phyloP scores from a whole-genome alignment of 2,888 invertebrate species.

The Nymphalis polychloros region DNA sequence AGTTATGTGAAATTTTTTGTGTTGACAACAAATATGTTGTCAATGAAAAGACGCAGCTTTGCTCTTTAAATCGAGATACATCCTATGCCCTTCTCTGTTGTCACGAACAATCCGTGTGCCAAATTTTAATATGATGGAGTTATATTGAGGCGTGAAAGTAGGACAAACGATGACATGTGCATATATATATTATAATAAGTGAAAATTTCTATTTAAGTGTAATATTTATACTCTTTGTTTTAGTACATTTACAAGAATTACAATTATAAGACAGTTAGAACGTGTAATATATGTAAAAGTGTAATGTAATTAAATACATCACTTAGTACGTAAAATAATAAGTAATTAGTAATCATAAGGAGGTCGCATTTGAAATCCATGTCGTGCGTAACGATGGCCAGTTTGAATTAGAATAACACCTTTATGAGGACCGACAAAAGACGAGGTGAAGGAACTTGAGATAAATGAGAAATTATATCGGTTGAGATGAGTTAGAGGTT shows the following conservation, averaged over 20 bases:
- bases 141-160: not conserved
- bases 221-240: too few species aligned
- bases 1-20: too few species aligned
- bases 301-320: not conserved
- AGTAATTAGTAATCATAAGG: conserved; percentile 44
- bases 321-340: conserved; percentile 20
- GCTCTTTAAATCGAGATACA: too few species aligned
- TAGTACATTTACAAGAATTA: too few species aligned
- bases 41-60: too few species aligned
- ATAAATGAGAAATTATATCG: conserved; percentile 81
- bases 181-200: not conserved
- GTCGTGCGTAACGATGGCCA: conserved; percentile 77
- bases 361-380: conserved; percentile 53
- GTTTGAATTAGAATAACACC: conserved; percentile 75
- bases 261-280: too few species aligned
- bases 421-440: conserved; percentile 74
- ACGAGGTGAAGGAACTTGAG: conserved; percentile 75
- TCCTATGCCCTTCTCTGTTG: too few species aligned
- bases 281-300: too few species aligned
- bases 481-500: conserved; percentile 76
- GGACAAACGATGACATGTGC: not conserved
- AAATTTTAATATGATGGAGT: not conserved
- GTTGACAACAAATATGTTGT: too few species aligned
- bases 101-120: not conserved
- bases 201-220: too few species aligned